Evolutionary conservation across 2,797 vertebrate species (phyloP).

Genomic region (Merluccius polli): DNA sequence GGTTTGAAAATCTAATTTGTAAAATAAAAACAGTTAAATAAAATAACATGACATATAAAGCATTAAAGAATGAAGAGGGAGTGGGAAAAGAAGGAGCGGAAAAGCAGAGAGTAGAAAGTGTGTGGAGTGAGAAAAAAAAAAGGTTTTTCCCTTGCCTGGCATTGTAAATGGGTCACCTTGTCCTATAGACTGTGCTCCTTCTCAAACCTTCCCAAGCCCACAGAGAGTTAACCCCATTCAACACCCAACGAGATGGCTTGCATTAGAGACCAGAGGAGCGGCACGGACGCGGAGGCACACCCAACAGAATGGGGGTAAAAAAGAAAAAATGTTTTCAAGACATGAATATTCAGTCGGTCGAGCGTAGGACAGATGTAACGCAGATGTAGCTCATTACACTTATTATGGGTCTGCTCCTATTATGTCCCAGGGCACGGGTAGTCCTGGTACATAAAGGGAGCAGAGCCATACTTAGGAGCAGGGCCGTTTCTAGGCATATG

Average conservation of each 20-base stretch:
- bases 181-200: constrained; percentile 54
- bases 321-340: no score
- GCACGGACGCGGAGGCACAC: not conserved
- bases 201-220: constrained; percentile 51
- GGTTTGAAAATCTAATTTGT: no score
- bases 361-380: no score
- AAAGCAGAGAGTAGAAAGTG: constrained; percentile 6
- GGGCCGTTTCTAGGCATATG: no score
- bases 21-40: no score
- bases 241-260: constrained; percentile 25
- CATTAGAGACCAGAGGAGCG: constrained; percentile 25
- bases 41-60: not conserved
- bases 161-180: constrained; percentile 66
- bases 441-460: no score
- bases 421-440: no score
- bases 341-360: no score
- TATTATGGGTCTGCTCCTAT: no score
- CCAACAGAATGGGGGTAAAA: not conserved
- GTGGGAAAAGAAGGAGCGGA: constrained; percentile 5
- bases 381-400: no score
- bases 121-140: not conserved
- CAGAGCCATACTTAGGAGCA: no score
- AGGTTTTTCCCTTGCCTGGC: constrained; percentile 11
- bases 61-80: constrained; percentile 13
- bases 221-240: constrained; percentile 65